Conservation (phyloP, 2,797 vertebrate species). For the Melopsittacus undulatus region DNA sequence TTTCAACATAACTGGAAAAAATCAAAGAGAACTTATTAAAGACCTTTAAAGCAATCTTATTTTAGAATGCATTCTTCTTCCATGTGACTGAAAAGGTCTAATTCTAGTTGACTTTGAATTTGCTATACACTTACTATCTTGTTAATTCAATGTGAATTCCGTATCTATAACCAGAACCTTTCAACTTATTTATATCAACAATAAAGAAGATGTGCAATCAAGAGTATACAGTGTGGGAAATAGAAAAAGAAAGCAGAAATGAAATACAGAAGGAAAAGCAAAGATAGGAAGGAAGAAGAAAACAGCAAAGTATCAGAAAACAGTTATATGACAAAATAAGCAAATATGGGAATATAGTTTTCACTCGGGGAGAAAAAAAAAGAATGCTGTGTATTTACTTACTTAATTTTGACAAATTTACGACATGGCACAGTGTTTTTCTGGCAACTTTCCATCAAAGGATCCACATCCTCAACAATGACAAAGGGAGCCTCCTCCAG, state of each 20-base stretch:
- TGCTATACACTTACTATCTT: not conserved
- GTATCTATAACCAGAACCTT: not conserved
- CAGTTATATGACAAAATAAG: not conserved
- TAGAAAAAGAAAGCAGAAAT: not conserved
- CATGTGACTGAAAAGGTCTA: not conserved
- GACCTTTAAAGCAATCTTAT: not conserved
- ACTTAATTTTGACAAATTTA: constrained; percentile 93
- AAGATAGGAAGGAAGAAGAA: not conserved
- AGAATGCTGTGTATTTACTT: constrained; percentile 59
- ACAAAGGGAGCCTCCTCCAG: constrained; percentile 97
- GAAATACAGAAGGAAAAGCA: not conserved
- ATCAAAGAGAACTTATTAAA: not conserved
- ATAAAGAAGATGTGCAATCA: not conserved
- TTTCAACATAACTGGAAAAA: not conserved
- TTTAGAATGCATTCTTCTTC: not conserved
- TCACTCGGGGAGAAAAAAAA: not conserved
- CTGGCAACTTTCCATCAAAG: constrained; percentile 94
- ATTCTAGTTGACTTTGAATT: not conserved
- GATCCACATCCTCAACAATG: constrained; percentile 96
- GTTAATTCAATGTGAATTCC: not conserved
- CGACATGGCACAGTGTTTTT: constrained; percentile 96
- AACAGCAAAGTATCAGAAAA: not conserved
- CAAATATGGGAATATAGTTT: not conserved
- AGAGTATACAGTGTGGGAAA: not conserved
- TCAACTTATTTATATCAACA: not conserved